Evolutionary conservation across 2,888 invertebrate genomes (phyloP), one percentile per base, ranked within the genome.

Genomic region (Archaeoteleia sp.): DNA sequence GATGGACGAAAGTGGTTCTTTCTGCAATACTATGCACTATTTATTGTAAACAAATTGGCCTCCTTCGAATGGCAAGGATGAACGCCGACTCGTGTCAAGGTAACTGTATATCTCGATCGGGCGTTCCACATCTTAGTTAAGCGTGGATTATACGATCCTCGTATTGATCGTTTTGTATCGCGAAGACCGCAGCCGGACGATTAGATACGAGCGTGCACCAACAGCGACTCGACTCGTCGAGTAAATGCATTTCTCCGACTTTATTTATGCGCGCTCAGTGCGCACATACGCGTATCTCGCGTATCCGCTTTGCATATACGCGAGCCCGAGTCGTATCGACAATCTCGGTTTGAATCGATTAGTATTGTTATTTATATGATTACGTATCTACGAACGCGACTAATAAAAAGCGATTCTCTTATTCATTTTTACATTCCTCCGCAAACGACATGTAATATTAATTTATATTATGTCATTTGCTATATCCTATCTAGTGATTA

Each of bases 91-190:
- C 40, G 57, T 55, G 54, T 60, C 66, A 66, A 67, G 67, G 60
- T 66, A 66, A 66, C 66, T 66, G 66, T 66, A 66, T 60, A 66
- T 66, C 60, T 48, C 43, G 66, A 66, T 66, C 60, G 49, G 25
- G 17, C 60, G 67, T 67, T 67, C 60, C 60, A 67, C 67, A 55
- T 61, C 67, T 67, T 60, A 61, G 60, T 67, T 67, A 55, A 60
- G 60, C 66, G 30, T 49, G 37, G 66, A 66, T 60, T 65, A 65
- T 65, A 65, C 57, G 65, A 63, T 63, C 32, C 45, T 51, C 23
- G 55, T 57, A 57, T 63, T 63, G 57, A 55, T 63, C 57, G 63
- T 57, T 63, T 63, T 63, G 55, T 63, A 49, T 57, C n/a, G n/a
- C n/a, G n/a, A n/a, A 57, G 17, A 57, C 27, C 17, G 29, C 14